Conservation (phyloP, 1,140 invertebrate genomes). For the Telenomus remus region DNA sequence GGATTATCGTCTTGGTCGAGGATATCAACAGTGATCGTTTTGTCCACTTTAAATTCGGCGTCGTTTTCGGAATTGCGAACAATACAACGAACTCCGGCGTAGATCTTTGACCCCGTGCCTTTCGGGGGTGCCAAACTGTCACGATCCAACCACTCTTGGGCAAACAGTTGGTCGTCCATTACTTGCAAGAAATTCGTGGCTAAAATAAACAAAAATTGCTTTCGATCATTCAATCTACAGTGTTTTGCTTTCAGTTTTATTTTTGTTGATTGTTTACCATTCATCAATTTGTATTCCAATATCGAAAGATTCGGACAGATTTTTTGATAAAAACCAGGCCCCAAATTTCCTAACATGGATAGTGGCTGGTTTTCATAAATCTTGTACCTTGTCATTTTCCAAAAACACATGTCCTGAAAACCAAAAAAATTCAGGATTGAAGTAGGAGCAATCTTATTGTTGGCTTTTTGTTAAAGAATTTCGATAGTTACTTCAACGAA, state of each 20-base stretch:
- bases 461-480: no score
- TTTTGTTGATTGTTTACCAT: constrained; percentile 61
- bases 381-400: constrained; percentile 66
- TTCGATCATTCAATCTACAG: constrained; percentile 3
- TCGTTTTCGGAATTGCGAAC: constrained; percentile 61
- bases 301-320: constrained; percentile 65
- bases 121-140: constrained; percentile 59
- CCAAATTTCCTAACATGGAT: constrained; percentile 67
- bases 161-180: constrained; percentile 58
- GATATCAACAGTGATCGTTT: constrained; percentile 61
- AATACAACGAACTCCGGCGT: constrained; percentile 64
- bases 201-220: constrained; percentile 36
- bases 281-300: constrained; percentile 65
- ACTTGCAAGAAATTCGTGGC: constrained; percentile 67
- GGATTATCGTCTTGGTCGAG: constrained; percentile 74
- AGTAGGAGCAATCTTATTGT: no score
- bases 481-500: constrained; percentile 64
- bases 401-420: constrained; percentile 73
- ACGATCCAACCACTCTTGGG: constrained; percentile 65
- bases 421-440: constrained; percentile 4
- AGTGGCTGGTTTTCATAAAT: constrained; percentile 73
- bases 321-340: constrained; percentile 60
- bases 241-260: no score
- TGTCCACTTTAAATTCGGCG: constrained; percentile 54
- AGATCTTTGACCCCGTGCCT: constrained; percentile 63